A percentile compares a stretch with the other conserved stretches of the same genome.
Evolutionary conservation across 2,797 vertebrate species (phyloP).

Genomic region (Acanthis flammea): DNA sequence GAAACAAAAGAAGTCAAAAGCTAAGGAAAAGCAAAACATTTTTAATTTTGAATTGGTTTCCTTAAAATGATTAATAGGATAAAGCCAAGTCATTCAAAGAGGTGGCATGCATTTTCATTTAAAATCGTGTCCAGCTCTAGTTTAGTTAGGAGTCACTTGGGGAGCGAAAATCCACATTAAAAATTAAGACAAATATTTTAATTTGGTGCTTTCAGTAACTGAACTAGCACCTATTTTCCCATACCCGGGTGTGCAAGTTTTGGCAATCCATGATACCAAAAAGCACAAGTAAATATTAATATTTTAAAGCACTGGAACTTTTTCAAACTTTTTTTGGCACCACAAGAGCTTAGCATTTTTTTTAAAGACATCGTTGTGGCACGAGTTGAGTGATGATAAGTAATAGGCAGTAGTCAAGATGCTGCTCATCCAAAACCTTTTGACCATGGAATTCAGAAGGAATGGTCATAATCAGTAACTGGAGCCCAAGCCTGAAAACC

Average conservation of each 20-base stretch:
- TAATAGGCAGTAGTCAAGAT: not conserved
- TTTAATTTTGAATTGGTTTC: not conserved
- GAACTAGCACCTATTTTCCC: not conserved
- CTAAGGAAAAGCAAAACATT: conserved; percentile 35
- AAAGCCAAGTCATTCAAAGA: not conserved
- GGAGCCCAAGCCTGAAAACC: conserved; percentile 62
- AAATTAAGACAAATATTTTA: not conserved
- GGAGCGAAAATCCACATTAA: not conserved
- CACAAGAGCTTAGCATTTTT: not conserved
- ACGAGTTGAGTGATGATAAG: not conserved
- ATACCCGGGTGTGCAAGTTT: conserved; percentile 37
- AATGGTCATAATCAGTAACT: conserved; percentile 60
- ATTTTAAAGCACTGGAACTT: not conserved
- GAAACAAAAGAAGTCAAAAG: conserved; percentile 26
- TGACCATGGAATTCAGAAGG: conserved; percentile 54
- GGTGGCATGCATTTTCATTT: not conserved
- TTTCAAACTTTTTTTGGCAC: not conserved
- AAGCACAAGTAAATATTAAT: not conserved
- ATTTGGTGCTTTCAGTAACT: not conserved
- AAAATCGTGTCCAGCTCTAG: not conserved
- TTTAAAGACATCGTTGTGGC: not conserved
- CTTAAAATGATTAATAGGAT: not conserved
- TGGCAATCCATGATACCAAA: not conserved
- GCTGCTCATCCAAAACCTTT: conserved; percentile 24
- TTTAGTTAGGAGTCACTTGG: not conserved